Conservation (phyloP, 2,113 vertebrate genomes). For the Hippocampus mohnikei region DNA sequence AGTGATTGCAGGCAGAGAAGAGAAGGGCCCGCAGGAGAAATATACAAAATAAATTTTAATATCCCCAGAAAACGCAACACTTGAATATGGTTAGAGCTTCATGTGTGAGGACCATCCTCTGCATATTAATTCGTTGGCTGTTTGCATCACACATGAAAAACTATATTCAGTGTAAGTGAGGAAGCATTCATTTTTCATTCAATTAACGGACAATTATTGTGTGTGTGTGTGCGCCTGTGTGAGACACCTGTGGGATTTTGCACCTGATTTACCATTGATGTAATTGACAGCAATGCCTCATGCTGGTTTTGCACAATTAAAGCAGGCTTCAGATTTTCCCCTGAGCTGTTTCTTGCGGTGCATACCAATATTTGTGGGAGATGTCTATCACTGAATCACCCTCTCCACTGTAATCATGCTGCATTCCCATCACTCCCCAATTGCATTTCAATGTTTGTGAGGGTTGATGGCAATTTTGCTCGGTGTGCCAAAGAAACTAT, state of each 20-base stretch:
- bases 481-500: constrained; percentile 40
- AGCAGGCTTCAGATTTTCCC: constrained; percentile 37
- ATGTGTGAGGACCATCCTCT: neutral
- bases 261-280: constrained; percentile 40
- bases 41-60: neutral
- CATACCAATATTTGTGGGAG: constrained; percentile 16
- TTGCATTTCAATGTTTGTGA: constrained; percentile 45
- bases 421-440: constrained; percentile 29
- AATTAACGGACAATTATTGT: neutral
- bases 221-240: too few species aligned
- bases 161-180: neutral
- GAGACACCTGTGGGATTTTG: neutral
- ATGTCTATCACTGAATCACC: constrained; percentile 13
- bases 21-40: neutral
- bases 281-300: constrained; percentile 48
- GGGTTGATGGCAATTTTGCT: constrained; percentile 41
- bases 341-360: constrained; percentile 26
- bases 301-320: constrained; percentile 58
- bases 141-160: neutral
- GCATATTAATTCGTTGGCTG: neutral
- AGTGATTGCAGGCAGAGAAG: too few species aligned
- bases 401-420: constrained; percentile 44
- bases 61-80: neutral
- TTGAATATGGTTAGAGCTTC: neutral
- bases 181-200: neutral